Percentiles rank a stretch among this genome's conserved stretches.
Evolutionary conservation across 2,113 vertebrate species (phyloP).

Genomic region (Oreochromis niloticus): DNA sequence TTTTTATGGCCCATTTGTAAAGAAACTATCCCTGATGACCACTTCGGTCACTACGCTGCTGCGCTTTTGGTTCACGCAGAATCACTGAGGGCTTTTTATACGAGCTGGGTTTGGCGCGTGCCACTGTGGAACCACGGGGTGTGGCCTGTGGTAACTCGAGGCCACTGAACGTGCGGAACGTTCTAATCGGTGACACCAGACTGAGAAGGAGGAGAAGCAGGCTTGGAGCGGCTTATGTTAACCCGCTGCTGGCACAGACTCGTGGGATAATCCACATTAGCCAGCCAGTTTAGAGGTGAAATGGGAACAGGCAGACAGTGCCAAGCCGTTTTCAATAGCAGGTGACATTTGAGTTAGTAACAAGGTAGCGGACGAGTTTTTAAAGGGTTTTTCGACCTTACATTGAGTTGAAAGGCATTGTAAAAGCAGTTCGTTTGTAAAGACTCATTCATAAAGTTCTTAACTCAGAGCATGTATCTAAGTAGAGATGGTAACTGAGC

Average conservation of each 20-base stretch:
- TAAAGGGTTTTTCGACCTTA: background rate
- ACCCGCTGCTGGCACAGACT: background rate
- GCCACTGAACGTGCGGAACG: background rate
- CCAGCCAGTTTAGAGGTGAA: background rate
- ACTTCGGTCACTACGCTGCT: background rate
- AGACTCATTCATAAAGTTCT: background rate
- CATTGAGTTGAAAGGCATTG: background rate
- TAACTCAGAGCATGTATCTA: background rate
- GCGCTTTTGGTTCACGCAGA: accelerated
- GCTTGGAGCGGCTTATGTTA: background rate
- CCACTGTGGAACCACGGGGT: background rate
- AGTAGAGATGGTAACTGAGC: background rate
- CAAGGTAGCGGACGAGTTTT: background rate
- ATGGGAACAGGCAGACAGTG: background rate
- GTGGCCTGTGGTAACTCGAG: background rate
- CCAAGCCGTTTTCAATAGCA: background rate
- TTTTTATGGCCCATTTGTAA: constrained; percentile 65
- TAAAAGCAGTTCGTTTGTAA: background rate
- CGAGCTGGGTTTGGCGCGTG: background rate
- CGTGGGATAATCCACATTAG: background rate
- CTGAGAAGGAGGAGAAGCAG: background rate
- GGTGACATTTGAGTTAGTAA: background rate
- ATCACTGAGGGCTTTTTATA: background rate
- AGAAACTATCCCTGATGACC: background rate
- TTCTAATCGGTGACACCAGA: background rate